These are phyloP conservation scores for Netelia fuscicornis DNA, from an alignment of 2,888 invertebrate genomes.

Conservation along the genomic window DNA sequence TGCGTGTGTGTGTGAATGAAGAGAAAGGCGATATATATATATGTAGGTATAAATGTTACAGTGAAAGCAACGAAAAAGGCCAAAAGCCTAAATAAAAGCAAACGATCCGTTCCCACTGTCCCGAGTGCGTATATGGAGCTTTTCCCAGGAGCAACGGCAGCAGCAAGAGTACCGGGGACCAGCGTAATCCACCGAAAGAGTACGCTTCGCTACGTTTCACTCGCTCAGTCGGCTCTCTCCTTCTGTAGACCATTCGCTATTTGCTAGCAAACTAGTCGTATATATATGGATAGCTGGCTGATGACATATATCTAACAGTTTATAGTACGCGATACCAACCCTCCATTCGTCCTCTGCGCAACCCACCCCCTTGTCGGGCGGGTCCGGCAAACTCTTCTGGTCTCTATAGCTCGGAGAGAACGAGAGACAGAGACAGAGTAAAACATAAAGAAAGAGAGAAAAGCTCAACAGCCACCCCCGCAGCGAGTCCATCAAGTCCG, in stretches of 20 bases:
- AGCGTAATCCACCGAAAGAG: conserved; percentile 61
- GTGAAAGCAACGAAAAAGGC: conserved; percentile 64
- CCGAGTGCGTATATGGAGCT: conserved; percentile 31
- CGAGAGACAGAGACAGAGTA: conserved; percentile 39
- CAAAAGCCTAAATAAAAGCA: conserved; percentile 79
- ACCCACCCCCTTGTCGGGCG: conserved; percentile 59
- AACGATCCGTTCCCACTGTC: conserved; percentile 73
- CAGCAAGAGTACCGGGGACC: conserved; percentile 27
- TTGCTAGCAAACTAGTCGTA: conserved; percentile 40
- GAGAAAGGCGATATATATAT: conserved; percentile 2
- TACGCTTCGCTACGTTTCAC: conserved; percentile 65
- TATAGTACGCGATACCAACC: conserved; percentile 58
- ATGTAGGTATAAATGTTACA: conserved; percentile 36
- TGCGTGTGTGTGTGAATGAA: neutral
- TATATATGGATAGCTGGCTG: conserved; percentile 1
- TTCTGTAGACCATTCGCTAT: conserved; percentile 50
- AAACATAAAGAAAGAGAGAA: conserved; percentile 48
- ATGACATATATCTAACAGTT: conserved; percentile 7
- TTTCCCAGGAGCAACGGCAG: conserved; percentile 43
- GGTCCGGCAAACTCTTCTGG: conserved; percentile 66
- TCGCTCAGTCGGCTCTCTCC: conserved; percentile 21
- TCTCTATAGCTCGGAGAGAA: conserved; percentile 46
- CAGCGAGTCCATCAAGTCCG: conserved; percentile 51
- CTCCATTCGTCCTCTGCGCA: conserved; percentile 51
- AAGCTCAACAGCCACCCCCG: conserved; percentile 52